Percentiles rank a stretch among this genome's conserved stretches.
phyloP scores from a whole-genome alignment of 2,113 vertebrate species.

The Sprattus sprattus region DNA sequence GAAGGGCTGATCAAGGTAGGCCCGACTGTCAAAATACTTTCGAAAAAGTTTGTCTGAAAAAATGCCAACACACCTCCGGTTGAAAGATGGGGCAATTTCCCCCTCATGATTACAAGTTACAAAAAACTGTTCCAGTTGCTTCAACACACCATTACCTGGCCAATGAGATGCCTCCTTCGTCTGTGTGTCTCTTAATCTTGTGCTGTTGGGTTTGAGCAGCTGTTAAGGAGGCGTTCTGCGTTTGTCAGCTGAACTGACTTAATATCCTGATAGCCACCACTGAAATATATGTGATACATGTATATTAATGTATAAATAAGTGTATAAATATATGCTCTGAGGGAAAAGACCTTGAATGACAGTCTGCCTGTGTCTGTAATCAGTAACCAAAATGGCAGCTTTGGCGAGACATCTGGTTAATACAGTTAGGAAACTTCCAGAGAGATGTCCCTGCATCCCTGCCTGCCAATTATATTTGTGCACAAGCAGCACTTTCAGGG shows the following conservation, averaged over 20 bases:
- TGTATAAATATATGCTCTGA: neutral
- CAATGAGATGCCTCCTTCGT: neutral
- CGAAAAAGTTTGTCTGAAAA: neutral
- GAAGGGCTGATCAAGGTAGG: constrained; percentile 93
- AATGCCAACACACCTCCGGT: neutral
- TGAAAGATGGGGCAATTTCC: neutral
- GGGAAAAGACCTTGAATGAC: neutral
- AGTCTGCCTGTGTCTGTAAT: neutral
- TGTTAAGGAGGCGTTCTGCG: too few relatives aligned
- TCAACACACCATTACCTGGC: neutral
- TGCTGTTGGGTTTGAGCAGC: neutral
- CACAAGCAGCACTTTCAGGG: neutral
- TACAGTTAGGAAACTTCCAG: neutral
- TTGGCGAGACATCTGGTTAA: constrained; percentile 1
- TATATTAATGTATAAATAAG: too few relatives aligned
- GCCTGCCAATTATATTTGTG: neutral
- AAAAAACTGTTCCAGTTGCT: neutral
- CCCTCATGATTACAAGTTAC: neutral
- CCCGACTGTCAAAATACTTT: neutral
- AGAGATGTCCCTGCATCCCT: neutral
- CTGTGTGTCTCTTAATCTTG: neutral
- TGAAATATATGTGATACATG: neutral
- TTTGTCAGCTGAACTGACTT: neutral
- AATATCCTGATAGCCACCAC: neutral
- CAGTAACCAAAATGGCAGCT: neutral